A percentile compares a stretch with the other conserved stretches of the same genome.
Evolutionary conservation across 2,888 invertebrate genomes (phyloP).

Genomic region (Clitarchus hookeri): DNA sequence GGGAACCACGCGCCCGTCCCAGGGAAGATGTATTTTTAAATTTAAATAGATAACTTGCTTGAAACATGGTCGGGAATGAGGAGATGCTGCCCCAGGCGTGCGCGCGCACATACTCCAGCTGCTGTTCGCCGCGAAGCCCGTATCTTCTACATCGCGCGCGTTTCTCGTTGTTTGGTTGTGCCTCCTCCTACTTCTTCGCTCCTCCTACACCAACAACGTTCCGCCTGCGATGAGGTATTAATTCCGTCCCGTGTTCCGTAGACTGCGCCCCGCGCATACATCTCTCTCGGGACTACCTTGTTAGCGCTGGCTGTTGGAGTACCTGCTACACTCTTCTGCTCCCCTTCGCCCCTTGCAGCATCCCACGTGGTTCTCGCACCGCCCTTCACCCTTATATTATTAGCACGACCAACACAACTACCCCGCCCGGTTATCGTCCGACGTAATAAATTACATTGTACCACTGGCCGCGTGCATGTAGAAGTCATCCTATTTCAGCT

Average conservation of each 20-base stretch:
- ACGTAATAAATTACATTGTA: neutral
- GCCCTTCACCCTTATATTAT: neutral
- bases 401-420: neutral
- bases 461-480: neutral
- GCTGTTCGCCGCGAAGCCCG: neutral
- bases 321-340: neutral
- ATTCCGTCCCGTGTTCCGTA: slow-evolving; percentile 14
- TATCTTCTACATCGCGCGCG: neutral
- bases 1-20: too few species aligned
- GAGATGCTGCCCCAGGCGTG: too few species aligned
- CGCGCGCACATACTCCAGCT: neutral
- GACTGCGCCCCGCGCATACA: neutral
- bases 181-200: neutral
- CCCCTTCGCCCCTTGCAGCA: neutral
- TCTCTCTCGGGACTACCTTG: neutral
- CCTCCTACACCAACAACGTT: neutral
- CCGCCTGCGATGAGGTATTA: neutral
- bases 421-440: neutral
- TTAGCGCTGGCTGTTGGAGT: neutral
- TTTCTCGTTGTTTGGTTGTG: neutral
- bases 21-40: too few species aligned
- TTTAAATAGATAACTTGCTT: too few species aligned
- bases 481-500: slow-evolving; percentile 7
- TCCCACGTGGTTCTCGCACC: neutral
- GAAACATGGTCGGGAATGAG: too few species aligned